Evolutionary conservation across 1,140 invertebrate genomes (phyloP).

Genomic region (Venturia canescens): DNA sequence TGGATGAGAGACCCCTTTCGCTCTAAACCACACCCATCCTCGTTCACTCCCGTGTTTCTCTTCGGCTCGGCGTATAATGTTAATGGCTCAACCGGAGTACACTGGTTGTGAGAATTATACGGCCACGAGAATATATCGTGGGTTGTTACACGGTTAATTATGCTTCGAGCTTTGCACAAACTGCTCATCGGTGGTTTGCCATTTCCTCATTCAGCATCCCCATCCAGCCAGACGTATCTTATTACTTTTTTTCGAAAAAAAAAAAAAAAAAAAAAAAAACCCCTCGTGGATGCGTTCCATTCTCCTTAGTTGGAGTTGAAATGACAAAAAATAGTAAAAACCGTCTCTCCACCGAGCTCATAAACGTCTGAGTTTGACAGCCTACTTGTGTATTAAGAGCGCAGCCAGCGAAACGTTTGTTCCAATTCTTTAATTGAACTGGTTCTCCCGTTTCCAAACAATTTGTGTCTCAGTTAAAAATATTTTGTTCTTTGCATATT

Average conservation of each 20-base stretch:
- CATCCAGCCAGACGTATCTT: background rate
- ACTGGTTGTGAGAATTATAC: conserved; percentile 10
- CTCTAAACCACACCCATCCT: background rate
- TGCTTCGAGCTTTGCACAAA: background rate
- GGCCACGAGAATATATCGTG: conserved; percentile 1
- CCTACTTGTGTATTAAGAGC: too few relatives aligned
- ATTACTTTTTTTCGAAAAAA: conserved; percentile 15
- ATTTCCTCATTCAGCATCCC: background rate
- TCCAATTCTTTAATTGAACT: too few relatives aligned
- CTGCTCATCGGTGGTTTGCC: background rate
- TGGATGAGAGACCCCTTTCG: background rate
- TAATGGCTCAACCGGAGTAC: background rate
- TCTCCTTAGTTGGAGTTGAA: background rate
- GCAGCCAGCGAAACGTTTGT: too few relatives aligned
- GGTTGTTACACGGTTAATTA: conserved; percentile 16
- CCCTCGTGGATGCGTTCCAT: background rate
- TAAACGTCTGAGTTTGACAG: too few relatives aligned
- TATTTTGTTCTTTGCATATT: too few relatives aligned
- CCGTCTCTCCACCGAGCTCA: too few relatives aligned
- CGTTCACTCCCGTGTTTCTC: background rate
- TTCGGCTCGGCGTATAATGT: background rate
- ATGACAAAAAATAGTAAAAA: background rate
- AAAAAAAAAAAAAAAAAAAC: too few relatives aligned
- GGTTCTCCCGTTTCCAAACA: too few relatives aligned
- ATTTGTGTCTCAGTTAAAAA: too few relatives aligned